Conservation (phyloP, 2,797 vertebrate species). For the Antennarius maculatus region DNA sequence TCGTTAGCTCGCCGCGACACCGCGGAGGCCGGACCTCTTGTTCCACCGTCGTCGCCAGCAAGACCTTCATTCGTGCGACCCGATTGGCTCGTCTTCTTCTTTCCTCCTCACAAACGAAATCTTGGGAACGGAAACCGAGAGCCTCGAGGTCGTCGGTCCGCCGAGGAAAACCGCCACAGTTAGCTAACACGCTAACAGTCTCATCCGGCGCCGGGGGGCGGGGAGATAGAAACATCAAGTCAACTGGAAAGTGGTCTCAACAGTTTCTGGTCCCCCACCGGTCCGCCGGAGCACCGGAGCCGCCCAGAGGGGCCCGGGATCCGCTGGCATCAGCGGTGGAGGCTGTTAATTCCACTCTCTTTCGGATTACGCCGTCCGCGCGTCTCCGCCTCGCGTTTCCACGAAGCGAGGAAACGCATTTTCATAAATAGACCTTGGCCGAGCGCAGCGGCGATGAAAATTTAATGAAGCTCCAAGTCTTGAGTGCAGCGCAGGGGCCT, state of each 20-base stretch:
- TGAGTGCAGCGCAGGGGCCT: conserved; percentile 91
- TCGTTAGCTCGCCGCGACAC: too few relatives aligned
- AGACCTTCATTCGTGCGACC: too few relatives aligned
- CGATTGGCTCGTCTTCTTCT: too few relatives aligned
- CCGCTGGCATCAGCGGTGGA: conserved; percentile 43
- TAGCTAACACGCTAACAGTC: conserved; percentile 40
- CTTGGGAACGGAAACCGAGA: conserved; percentile 12
- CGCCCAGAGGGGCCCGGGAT: conserved; percentile 43
- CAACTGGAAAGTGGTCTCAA: conserved; percentile 47
- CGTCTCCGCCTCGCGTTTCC: conserved; percentile 83
- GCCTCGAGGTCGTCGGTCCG: conserved; percentile 6
- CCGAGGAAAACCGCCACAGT: conserved; percentile 18
- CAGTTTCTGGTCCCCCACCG: conserved; percentile 24
- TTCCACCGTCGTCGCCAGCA: too few relatives aligned
- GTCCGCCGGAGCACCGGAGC: conserved; percentile 8
- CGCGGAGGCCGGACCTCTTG: too few relatives aligned
- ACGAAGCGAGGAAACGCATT: conserved; percentile 90
- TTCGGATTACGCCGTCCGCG: conserved; percentile 77
- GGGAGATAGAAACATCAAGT: conserved; percentile 54
- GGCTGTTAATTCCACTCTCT: conserved; percentile 71
- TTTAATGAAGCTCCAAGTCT: conserved; percentile 94
- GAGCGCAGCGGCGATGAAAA: conserved; percentile 89
- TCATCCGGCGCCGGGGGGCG: conserved; percentile 26
- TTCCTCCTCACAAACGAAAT: too few relatives aligned
- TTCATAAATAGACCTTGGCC: conserved; percentile 98